Percentiles rank a stretch among this genome's conserved stretches.
phyloP scores from a whole-genome alignment of 2,888 invertebrate species.

The Lasioglossum marginatum region DNA sequence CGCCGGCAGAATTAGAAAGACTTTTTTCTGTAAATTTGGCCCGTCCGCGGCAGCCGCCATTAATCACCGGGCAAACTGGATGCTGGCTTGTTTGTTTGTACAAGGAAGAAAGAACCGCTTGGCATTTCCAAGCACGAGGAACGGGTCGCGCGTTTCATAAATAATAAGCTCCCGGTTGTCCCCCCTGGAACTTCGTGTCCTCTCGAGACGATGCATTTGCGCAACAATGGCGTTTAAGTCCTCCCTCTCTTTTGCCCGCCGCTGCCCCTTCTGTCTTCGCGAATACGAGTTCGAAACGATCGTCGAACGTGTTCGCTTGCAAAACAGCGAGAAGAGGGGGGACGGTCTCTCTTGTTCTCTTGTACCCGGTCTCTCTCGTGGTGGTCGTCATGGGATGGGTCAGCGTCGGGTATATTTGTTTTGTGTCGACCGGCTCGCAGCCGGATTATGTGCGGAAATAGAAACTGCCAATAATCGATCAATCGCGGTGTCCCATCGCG shows the following conservation, averaged over 20 bases:
- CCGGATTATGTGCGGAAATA: constrained; percentile 49
- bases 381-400: not conserved
- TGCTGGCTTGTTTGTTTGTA: constrained; percentile 29
- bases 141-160: constrained; percentile 25
- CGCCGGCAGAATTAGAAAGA: not conserved
- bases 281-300: not conserved
- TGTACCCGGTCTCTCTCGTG: not conserved
- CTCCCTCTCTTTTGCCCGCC: not conserved
- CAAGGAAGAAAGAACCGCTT: constrained; percentile 7
- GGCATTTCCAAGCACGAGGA: constrained; percentile 31
- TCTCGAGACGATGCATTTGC: constrained; percentile 19
- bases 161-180: constrained; percentile 23
- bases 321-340: not conserved
- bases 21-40: not conserved
- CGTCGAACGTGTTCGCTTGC: not conserved
- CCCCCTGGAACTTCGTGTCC: not conserved
- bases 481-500: constrained; percentile 47
- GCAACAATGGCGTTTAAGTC: not conserved
- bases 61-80: constrained; percentile 31
- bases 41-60: not conserved
- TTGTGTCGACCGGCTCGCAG: constrained; percentile 39
- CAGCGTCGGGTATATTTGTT: constrained; percentile 41
- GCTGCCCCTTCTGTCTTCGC: not conserved
- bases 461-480: constrained; percentile 66
- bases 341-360: not conserved